phyloP scores from a whole-genome alignment of 2,797 vertebrate genomes.

The Coccyzus lansbergi region DNA sequence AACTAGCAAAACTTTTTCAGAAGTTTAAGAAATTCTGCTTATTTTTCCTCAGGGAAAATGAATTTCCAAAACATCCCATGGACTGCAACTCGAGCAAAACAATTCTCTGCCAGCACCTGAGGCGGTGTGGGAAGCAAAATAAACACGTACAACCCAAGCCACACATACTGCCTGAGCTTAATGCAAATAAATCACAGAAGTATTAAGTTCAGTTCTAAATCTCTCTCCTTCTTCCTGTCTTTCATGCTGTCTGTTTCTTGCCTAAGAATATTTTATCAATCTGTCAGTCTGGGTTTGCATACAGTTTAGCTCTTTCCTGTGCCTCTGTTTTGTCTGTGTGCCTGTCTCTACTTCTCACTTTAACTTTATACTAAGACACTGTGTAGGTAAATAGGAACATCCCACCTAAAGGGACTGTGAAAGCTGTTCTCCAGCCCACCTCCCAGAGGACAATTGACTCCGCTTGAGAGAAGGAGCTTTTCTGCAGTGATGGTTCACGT shows the following conservation, averaged over 20 bases:
- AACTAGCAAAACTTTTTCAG: background rate
- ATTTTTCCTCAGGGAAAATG: background rate
- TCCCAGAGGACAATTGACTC: background rate
- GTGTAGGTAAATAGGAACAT: background rate
- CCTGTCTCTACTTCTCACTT: background rate
- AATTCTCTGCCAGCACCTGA: slow-evolving; percentile 31
- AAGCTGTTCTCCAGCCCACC: background rate
- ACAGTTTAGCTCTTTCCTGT: background rate
- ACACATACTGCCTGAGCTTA: slow-evolving; percentile 22
- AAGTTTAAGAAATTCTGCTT: background rate
- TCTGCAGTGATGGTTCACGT: background rate
- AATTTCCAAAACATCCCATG: background rate
- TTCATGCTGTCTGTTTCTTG: slow-evolving; percentile 13
- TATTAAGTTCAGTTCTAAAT: slow-evolving; percentile 45
- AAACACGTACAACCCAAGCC: slow-evolving; percentile 40
- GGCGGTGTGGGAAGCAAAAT: slow-evolving; percentile 30
- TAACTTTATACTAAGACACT: background rate
- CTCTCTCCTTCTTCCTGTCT: background rate
- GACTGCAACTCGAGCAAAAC: background rate
- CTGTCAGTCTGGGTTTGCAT: background rate
- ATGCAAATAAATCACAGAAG: slow-evolving; percentile 49
- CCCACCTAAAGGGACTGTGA: background rate
- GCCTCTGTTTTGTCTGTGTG: background rate
- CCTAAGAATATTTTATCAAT: slow-evolving; percentile 7
- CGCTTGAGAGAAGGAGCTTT: background rate